phyloP scores from a whole-genome alignment of 2,113 vertebrate genomes.

The Pituophis catenifer region DNA sequence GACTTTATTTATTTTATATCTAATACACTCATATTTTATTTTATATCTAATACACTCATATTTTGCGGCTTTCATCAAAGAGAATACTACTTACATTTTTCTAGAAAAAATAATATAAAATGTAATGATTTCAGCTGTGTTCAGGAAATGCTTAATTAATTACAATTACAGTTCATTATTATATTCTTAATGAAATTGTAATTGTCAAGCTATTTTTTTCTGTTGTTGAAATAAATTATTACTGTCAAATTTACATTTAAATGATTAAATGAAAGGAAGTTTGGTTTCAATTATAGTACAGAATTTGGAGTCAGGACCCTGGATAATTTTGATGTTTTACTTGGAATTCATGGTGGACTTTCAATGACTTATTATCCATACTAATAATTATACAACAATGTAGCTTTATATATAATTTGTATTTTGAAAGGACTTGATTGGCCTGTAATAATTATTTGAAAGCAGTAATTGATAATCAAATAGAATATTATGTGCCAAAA shows the following conservation, averaged over 20 bases:
- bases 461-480: not conserved
- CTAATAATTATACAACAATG: not conserved
- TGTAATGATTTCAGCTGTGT: conserved; percentile 1
- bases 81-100: not conserved
- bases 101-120: conserved; percentile 5
- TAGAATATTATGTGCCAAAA: not conserved
- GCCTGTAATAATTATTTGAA: not conserved
- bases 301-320: conserved; percentile 9
- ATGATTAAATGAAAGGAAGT: conserved; percentile 11
- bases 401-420: not conserved
- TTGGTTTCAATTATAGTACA: not conserved
- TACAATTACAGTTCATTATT: conserved; percentile 11
- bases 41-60: not conserved
- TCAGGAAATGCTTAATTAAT: not conserved
- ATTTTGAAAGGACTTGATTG: not conserved
- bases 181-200: conserved; percentile 7
- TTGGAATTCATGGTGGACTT: not conserved
- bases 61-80: not conserved
- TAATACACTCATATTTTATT: too few relatives aligned
- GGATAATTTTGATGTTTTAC: conserved; percentile 7
- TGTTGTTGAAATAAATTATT: conserved; percentile 2
- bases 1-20: not conserved
- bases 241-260: conserved; percentile 15
- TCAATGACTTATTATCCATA: not conserved
- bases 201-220: not conserved